Base-by-base conservation (phyloP, 64 coral and sea anemone species). In the Pocillopora damicornis region DNA sequence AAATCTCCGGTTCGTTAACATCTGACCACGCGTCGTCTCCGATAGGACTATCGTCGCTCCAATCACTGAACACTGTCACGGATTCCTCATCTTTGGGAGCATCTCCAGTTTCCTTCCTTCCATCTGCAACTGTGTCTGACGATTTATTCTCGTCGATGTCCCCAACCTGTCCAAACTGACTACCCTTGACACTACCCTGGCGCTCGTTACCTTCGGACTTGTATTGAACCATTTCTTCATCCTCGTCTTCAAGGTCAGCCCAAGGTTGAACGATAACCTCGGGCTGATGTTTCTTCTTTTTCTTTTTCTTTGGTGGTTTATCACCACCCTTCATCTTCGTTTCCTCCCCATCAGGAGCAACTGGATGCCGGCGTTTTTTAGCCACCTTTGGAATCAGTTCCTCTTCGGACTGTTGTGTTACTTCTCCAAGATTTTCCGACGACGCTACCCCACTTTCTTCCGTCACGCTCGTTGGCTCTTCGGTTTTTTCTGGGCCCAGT, bases 221-320 rank as follows among this genome's bases (percentile, higher is more conserved):
- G 57, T 79, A 63, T 6, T 59, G 59, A 0, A 79, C 58, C 23
- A 63, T 75, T 14, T 91, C 77, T 65, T 94, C 92, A 12, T 98
- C 95, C 64, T 98, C 90, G 16, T 81, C 92, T 61, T 98, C 95
- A 1, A 97, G 73, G 75, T 98, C 95, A 3, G 92, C 92, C 95
- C 95, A 98, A 12, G 95, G 95, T 56, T 98, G 95, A 65, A 98
- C 89, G 23, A 98, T 79, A 25, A 98, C 92, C 75, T 98, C 95
- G 3, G 91, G 95, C 42, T 93, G 91, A 63, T 94, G 73, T 37
- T 98, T 98, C 86, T 98, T 98, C 69, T 91, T 98, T 58, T 98
- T 98, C 74, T 98, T 98, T 37, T 98, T 98, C 89, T 98, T 98
- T 0, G 81, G 81, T 37, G 94, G 91, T 82, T 98, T 98, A 35